Base-by-base conservation (phyloP, 2,113 vertebrate species). In the Sclerurus mexicanus region DNA sequence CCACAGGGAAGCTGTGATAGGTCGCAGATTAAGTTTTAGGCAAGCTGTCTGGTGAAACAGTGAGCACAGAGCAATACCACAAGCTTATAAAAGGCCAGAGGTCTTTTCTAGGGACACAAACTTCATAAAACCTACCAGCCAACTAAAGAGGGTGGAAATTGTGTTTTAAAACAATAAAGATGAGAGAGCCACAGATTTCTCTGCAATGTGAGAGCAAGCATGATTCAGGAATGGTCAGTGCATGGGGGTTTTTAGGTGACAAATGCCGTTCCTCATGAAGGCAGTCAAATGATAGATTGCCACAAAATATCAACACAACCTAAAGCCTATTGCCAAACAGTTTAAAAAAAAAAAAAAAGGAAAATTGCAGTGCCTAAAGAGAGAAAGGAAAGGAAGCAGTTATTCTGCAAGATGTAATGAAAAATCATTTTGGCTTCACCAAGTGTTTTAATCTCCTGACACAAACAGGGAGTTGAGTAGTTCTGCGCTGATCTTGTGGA, bases 381-480 rank as follows among this genome's bases (percentile, higher is more conserved):
- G 33, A 60, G 83, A 86, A 83, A 85, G n/a, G 49, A 78, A 84
- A 91, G 28, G 64, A 81, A 89, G 37, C 6, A 9, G 62, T 24
- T 40, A 52, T 76, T 63, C 52, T 68, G 33, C 49, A 59, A 76
- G 31, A 68, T 40, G 10, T 20, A 94, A 72, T 9, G 24, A 89
- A 58, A 81, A 95, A 73, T 55, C 25, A 23, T 66, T 81, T 63
- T 8, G 7, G n/a, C 47, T 94, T 89, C 55, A 76, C 53, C 68
- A 59, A 87, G 46, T 4, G 0, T 60, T 94, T 94, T 77, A 67
- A 82, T 74, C 62, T 96, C 49, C 75, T 78, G 73, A 85, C 39
- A 46, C 73, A 78, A 93, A 95, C n/a, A 69, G 47, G 55, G 78
- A 95, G 92, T 42, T 74, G 85, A 87, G 62, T 64, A 79, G 73